Evolutionary conservation across 2,888 invertebrate species (phyloP), one percentile per base, ranked within the genome.

Genomic region (Agriopis leucophaearia): DNA sequence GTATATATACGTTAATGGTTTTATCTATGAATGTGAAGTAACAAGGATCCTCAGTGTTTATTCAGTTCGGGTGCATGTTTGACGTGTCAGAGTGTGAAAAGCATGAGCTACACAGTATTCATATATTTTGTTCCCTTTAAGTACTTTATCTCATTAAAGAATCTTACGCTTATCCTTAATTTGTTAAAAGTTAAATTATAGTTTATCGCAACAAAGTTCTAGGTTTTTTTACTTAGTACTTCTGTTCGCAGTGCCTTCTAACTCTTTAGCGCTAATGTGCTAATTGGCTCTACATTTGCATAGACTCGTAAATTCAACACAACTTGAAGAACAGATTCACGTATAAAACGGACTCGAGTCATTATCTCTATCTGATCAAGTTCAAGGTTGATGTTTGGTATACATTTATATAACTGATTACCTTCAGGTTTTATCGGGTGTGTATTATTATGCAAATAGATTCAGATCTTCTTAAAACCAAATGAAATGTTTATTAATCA

Each of bases 261-360:
- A n/a, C 56, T 59, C 51, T 67, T 73, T 70, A 67, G 57, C 71
- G 52, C 40, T 48, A 35, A 66, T 54, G 54, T 69, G 71, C 66
- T 72, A 74, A 74, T 67, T 47, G 63, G 18, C 42, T 50, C 38
- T 36, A 63, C 51, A 66, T 71, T 70, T 72, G 64, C 44, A 69
- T 55, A 44, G 51, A 45, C 59, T 66, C 52, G 64, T 64, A 59
- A 60, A 57, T 27, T 55, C 18, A 56, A 15, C 44, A 12, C 9
- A 45, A 15, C 57, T 42, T 15, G 36, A 45, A 36, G 15, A 45
- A 27, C 13, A 42, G n/a, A 60, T 51, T 42, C n/a, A 40, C 45
- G 36, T 47, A 12, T 38, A 48, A 58, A 36, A 47, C 36, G 13
- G 13, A 58, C n/a, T 48, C 15, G 47, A 64, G 36, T 65, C 38